Base-by-base conservation (phyloP, 2,797 vertebrate genomes). In the Chaetophractus vellerosus region DNA sequence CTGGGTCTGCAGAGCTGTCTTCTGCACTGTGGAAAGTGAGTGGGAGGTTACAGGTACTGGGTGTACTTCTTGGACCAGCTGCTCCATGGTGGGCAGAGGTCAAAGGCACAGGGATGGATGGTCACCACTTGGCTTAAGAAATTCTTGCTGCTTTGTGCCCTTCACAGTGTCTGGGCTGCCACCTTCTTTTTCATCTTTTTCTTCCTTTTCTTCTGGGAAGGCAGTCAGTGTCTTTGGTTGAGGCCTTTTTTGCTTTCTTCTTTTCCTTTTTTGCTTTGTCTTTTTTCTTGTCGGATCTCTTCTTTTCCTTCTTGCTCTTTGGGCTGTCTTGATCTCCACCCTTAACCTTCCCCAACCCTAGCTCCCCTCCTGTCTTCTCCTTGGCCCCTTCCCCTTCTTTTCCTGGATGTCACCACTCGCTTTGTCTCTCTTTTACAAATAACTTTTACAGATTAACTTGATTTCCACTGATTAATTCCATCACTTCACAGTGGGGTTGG, bases 111-210 rank as follows among this genome's bases (percentile, higher is more conserved):
- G 64, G 68, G 76, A 68, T 21, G 41, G 50, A 68, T 21, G 41
- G 50, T 50, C 63, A 57, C 63, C 26, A 7, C 75, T 59, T 28
- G 18, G 61, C 63, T 41, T 45, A 79, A 64, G 72, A 76, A 63
- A 55, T 80, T 50, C 61, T 95, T 98, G 90, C 21, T 0, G 3
- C 57, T 59, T 5, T 12, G 75, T 1, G 63, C 64, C 33, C 21
- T 75, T 97, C 92, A 97, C 36, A 69, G 80, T 0, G 83, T 55
- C 26, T 64, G 92, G 64, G 97, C 92, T 8, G 86, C 63, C 2
- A 10, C 81, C 93, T 96, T 97, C 96, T 97, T 97, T n/a, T n/a
- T n/a, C n/a, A n/a, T n/a, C 97, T 98, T 98, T 91, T 98, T 98
- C 94, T 98, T 98, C 88, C 98, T 98, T 90, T 98, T 98, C 81